These are phyloP conservation scores for Pseudopipra pipra DNA, from an alignment of 2,113 vertebrate species.

Conservation along the genomic window DNA sequence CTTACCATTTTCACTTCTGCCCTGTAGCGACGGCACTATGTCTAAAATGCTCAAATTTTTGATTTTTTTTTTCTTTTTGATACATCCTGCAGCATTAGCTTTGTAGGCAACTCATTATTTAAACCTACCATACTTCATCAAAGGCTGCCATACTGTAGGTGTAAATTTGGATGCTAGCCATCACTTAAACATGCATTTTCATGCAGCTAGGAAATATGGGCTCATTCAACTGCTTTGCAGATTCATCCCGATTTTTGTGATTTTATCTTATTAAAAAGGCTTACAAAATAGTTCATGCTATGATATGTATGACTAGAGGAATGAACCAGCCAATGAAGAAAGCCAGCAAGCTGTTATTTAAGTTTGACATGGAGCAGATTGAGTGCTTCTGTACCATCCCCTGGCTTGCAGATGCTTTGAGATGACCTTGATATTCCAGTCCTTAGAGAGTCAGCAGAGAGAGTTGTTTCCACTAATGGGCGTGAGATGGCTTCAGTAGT, in stretches of 20 bases:
- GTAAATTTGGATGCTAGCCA: constrained; percentile 75
- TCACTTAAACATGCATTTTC: constrained; percentile 86
- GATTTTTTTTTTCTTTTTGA: background rate
- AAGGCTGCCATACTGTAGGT: constrained; percentile 59
- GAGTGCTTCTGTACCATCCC: constrained; percentile 82
- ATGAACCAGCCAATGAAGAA: constrained; percentile 78
- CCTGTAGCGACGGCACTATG: constrained; percentile 54
- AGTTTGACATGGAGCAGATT: constrained; percentile 89
- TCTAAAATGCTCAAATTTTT: constrained; percentile 56
- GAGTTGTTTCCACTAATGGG: constrained; percentile 74
- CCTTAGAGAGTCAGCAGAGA: constrained; percentile 87
- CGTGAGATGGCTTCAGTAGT: constrained; percentile 79
- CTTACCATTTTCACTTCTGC: constrained; percentile 55
- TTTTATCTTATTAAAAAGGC: constrained; percentile 69
- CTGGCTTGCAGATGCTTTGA: constrained; percentile 77
- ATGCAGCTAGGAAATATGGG: constrained; percentile 81
- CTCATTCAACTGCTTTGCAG: constrained; percentile 66
- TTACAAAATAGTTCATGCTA: constrained; percentile 84
- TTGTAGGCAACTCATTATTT: constrained; percentile 66
- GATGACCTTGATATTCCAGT: constrained; percentile 83
- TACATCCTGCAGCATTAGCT: constrained; percentile 61
- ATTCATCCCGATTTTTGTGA: constrained; percentile 72
- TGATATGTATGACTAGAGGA: constrained; percentile 83
- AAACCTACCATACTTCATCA: constrained; percentile 67
- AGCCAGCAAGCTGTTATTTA: constrained; percentile 80